These are phyloP conservation scores for Aphelenchoides bicaudatus DNA, from an alignment of 2,888 invertebrate genomes.

Conservation along the genomic window DNA sequence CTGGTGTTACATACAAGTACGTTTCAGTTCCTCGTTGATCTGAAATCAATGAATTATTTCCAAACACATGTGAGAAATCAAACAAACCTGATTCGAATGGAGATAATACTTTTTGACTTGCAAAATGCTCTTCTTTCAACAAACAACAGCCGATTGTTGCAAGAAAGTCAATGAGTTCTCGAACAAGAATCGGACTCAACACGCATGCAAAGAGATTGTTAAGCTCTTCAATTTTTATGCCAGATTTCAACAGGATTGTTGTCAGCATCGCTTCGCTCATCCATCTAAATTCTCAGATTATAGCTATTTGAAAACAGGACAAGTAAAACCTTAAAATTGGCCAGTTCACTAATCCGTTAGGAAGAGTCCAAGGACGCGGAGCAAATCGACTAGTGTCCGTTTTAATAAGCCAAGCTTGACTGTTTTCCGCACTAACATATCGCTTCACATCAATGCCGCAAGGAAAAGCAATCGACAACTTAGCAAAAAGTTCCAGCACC, in stretches of 20 bases:
- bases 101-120: slow-evolving; percentile 26
- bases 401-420: slow-evolving; percentile 42
- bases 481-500: slow-evolving; percentile 19
- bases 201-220: slow-evolving; percentile 43
- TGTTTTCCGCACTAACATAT: slow-evolving; percentile 39
- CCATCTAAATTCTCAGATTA: slow-evolving; percentile 35
- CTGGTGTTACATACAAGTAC: slow-evolving; percentile 20
- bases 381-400: slow-evolving; percentile 26
- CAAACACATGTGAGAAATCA: neutral
- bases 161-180: slow-evolving; percentile 40
- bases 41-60: neutral
- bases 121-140: slow-evolving; percentile 24
- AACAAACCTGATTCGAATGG: slow-evolving; percentile 27
- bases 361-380: slow-evolving; percentile 50
- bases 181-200: slow-evolving; percentile 43
- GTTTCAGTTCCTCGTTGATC: neutral
- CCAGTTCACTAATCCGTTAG: slow-evolving; percentile 38
- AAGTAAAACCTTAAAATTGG: slow-evolving; percentile 17
- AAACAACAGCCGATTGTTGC: slow-evolving; percentile 35
- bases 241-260: slow-evolving; percentile 42
- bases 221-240: slow-evolving; percentile 42
- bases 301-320: slow-evolving; percentile 1
- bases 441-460: slow-evolving; percentile 48
- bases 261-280: slow-evolving; percentile 51
- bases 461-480: slow-evolving; percentile 27